Percentiles rank a stretch among this genome's conserved stretches.
Conservation (phyloP, 2,888 invertebrate genomes). For the Ariolimax columbianus region DNA sequence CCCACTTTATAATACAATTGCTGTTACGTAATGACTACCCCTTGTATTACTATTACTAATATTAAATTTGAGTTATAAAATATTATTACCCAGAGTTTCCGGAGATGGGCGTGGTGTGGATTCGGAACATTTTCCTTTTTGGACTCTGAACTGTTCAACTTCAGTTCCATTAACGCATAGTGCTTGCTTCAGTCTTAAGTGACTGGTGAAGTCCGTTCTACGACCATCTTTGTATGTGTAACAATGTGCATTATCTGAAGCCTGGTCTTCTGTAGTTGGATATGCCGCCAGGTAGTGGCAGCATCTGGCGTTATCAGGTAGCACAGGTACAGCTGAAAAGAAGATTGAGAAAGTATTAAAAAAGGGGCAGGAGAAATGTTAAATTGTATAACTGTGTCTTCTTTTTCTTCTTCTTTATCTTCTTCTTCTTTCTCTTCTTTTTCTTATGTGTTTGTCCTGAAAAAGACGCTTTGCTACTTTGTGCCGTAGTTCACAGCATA, state of each 20-base stretch:
- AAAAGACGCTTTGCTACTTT: no score
- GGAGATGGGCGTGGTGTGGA: not conserved
- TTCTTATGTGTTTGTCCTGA: no score
- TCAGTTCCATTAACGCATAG: not conserved
- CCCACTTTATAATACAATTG: no score
- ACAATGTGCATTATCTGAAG: constrained; percentile 12
- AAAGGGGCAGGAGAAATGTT: not conserved
- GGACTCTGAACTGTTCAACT: not conserved
- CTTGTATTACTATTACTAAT: no score
- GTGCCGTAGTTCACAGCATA: no score
- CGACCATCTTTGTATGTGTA: constrained; percentile 19
- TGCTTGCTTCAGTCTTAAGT: constrained; percentile 38
- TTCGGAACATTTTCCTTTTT: not conserved
- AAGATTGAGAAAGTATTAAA: not conserved
- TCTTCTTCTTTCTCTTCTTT: no score
- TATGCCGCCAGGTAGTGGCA: constrained; percentile 11
- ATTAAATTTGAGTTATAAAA: not conserved
- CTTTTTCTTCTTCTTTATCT: no score
- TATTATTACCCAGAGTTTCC: not conserved
- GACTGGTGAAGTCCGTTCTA: constrained; percentile 20
- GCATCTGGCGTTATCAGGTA: constrained; percentile 27
- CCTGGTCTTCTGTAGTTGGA: not conserved
- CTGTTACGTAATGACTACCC: no score
- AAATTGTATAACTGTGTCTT: not conserved
- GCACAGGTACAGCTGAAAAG: constrained; percentile 18